Conservation (phyloP, 2,797 vertebrate species). For the Ptychadena robeensis region DNA sequence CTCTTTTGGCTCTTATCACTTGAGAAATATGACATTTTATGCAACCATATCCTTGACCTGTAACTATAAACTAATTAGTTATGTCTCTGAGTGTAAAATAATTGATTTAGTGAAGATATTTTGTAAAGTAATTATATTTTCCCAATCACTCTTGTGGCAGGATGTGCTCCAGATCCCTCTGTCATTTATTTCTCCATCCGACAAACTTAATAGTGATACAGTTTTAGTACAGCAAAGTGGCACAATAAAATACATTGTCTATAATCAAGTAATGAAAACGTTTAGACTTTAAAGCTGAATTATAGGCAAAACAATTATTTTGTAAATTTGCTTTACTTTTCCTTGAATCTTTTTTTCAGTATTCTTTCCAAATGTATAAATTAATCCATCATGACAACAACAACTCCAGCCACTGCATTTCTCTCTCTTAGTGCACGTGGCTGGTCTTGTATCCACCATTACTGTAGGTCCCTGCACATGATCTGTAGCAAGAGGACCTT, state of each 20-base stretch:
- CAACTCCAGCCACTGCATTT: too few species aligned
- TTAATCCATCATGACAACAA: too few species aligned
- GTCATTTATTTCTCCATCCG: constrained; percentile 13
- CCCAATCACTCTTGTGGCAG: constrained; percentile 22
- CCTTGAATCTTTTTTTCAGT: too few species aligned
- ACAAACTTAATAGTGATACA: neutral
- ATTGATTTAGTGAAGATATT: constrained; percentile 36
- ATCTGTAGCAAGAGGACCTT: too few species aligned
- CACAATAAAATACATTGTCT: neutral
- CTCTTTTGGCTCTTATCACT: constrained; percentile 6
- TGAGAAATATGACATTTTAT: constrained; percentile 31
- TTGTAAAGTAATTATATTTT: constrained; percentile 40
- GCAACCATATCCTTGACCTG: constrained; percentile 30
- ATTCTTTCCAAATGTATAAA: too few species aligned
- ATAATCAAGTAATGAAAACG: too few species aligned
- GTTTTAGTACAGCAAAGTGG: neutral
- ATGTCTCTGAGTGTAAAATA: constrained; percentile 37
- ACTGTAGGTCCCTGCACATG: too few species aligned
- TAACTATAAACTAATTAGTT: constrained; percentile 52
- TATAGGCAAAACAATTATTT: too few species aligned
- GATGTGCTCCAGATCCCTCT: neutral
- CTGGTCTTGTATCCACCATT: too few species aligned
- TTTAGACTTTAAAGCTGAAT: too few species aligned
- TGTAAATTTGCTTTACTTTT: too few species aligned
- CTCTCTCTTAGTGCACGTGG: too few species aligned